These are phyloP conservation scores for Gymnocheta viridis DNA, from an alignment of 2,888 invertebrate species.

Conservation along the genomic window DNA sequence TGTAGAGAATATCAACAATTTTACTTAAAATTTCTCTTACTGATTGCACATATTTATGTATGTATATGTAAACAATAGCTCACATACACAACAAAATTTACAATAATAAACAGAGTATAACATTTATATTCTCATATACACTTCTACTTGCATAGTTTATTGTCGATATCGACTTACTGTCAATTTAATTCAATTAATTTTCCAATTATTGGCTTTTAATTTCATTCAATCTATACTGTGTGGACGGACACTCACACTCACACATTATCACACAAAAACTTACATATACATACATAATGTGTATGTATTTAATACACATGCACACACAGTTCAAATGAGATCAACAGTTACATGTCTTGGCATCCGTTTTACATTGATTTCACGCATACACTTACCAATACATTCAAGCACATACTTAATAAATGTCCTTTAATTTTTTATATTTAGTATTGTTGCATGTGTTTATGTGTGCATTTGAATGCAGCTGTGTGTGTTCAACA, in stretches of 20 bases:
- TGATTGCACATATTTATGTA: constrained; percentile 9
- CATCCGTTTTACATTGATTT: constrained; percentile 41
- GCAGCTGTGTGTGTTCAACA: background rate
- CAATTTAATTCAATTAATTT: constrained; percentile 69
- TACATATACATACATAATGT: background rate
- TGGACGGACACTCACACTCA: constrained; percentile 5
- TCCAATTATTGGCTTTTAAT: constrained; percentile 70
- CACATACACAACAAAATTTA: background rate
- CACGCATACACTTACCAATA: constrained; percentile 22
- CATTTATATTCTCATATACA: background rate
- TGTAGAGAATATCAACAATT: constrained; percentile 14
- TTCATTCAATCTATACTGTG: constrained; percentile 63
- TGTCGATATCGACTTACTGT: constrained; percentile 63
- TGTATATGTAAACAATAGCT: background rate
- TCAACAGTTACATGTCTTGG: constrained; percentile 65
- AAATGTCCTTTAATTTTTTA: constrained; percentile 22
- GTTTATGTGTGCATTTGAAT: background rate
- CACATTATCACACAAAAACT: background rate
- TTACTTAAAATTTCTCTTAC: constrained; percentile 15
- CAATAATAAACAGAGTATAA: constrained; percentile 17
- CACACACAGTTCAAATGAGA: constrained; percentile 26
- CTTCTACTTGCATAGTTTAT: constrained; percentile 27
- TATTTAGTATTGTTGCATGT: background rate
- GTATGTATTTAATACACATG: background rate
- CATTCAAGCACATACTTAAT: background rate